These are phyloP conservation scores for Hyposoter didymator DNA, from an alignment of 2,888 invertebrate species.

Conservation along the genomic window DNA sequence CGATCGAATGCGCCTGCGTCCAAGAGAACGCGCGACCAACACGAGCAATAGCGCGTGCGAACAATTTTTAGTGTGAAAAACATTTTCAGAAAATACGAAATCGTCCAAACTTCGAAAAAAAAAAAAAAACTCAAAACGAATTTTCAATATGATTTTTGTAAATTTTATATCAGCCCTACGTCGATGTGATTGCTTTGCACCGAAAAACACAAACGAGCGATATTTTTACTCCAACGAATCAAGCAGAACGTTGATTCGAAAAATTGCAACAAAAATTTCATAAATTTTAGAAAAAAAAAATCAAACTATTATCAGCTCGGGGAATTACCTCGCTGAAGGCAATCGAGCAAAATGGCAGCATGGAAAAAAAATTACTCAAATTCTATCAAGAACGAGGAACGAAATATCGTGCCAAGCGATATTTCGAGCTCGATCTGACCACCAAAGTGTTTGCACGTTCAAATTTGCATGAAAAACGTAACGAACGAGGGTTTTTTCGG, in stretches of 20 bases:
- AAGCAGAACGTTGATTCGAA: not conserved
- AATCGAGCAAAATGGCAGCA: not conserved
- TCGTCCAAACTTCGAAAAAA: not conserved
- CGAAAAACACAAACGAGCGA: not conserved
- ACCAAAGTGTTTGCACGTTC: not conserved
- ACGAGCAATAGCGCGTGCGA: not conserved
- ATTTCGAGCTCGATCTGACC: not conserved
- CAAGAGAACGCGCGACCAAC: not conserved
- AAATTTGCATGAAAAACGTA: not conserved
- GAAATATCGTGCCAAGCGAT: not conserved
- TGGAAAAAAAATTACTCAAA: not conserved
- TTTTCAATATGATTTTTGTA: not conserved
- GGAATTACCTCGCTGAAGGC: not conserved
- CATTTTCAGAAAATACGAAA: not conserved
- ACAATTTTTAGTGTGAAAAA: not conserved
- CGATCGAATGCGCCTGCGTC: constrained; percentile 41
- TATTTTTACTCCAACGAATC: not conserved
- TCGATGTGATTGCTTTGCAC: not conserved
- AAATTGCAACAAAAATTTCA: not conserved
- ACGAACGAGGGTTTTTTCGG: not conserved
- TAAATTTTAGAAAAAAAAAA: not conserved
- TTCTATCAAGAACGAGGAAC: not conserved
- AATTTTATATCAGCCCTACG: no score
- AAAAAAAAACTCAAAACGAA: not conserved
- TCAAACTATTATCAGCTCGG: not conserved